Conservation (phyloP, 1,140 invertebrate genomes). For the Bombus pyrosoma region DNA sequence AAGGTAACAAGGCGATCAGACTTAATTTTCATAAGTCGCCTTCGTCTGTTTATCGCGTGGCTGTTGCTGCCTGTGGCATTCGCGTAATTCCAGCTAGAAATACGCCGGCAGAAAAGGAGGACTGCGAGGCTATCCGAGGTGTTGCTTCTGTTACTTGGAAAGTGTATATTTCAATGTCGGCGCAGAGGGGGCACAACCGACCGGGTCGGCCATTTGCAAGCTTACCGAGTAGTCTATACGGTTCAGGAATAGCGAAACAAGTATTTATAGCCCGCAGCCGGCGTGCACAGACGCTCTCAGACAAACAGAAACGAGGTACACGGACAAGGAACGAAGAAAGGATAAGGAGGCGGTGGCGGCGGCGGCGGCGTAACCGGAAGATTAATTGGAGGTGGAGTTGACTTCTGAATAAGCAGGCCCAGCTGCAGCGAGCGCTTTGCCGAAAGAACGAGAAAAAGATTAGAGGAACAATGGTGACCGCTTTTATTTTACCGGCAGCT, state of each 20-base stretch:
- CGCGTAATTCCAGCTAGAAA: slow-evolving; percentile 14
- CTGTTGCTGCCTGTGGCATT: slow-evolving; percentile 1
- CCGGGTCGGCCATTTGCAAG: slow-evolving; percentile 59
- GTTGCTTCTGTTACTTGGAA: slow-evolving; percentile 53
- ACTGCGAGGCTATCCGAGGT: slow-evolving; percentile 23
- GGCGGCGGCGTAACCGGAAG: slow-evolving; percentile 3
- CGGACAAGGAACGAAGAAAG: not conserved
- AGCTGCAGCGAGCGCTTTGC: slow-evolving; percentile 15
- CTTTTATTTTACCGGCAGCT: not conserved
- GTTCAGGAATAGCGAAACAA: slow-evolving; percentile 57
- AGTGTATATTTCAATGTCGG: slow-evolving; percentile 65
- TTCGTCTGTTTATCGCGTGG: slow-evolving; percentile 2
- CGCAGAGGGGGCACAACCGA: slow-evolving; percentile 3
- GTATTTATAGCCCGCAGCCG: slow-evolving; percentile 55
- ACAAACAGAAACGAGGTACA: slow-evolving; percentile 2
- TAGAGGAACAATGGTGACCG: slow-evolving; percentile 20
- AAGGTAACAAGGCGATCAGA: not conserved
- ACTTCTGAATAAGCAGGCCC: slow-evolving; percentile 42
- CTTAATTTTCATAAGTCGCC: not conserved
- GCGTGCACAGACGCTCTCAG: not conserved
- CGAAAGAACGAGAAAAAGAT: slow-evolving; percentile 35
- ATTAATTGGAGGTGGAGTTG: slow-evolving; percentile 36
- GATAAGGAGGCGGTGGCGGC: slow-evolving; percentile 17
- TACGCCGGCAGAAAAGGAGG: slow-evolving; percentile 20
- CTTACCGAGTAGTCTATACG: slow-evolving; percentile 50